Percentiles rank a stretch among this genome's conserved stretches.
phyloP scores from a whole-genome alignment of 1,140 invertebrate species.

The Aphelenchoides avenae region DNA sequence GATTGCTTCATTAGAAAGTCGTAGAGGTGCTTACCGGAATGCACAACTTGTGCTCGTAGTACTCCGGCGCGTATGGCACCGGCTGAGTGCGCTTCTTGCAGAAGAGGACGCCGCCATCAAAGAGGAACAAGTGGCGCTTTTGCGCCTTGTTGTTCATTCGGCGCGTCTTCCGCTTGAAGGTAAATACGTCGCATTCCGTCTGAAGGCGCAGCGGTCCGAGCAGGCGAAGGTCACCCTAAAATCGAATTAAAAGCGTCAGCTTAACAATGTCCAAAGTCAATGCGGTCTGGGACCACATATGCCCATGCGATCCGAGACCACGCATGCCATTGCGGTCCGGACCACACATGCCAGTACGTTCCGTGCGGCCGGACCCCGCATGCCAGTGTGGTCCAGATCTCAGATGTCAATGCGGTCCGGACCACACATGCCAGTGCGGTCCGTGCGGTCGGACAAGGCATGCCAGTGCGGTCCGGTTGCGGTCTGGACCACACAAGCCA shows the following conservation, averaged over 20 bases:
- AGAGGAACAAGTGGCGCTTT: slow-evolving; percentile 51
- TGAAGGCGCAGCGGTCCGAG: slow-evolving; percentile 53
- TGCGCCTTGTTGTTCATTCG: slow-evolving; percentile 38
- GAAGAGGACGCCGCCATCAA: slow-evolving; percentile 56
- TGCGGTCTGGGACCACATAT: no score
- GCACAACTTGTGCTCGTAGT: slow-evolving; percentile 56
- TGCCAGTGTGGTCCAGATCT: no score
- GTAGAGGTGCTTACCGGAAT: slow-evolving; percentile 37
- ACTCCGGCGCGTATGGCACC: slow-evolving; percentile 45
- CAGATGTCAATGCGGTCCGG: no score
- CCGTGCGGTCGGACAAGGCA: no score
- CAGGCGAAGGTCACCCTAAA: slow-evolving; percentile 54
- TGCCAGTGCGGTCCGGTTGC: no score
- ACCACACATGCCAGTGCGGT: no score
- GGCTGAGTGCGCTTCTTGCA: slow-evolving; percentile 52
- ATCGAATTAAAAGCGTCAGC: slow-evolving; percentile 6
- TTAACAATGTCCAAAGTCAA: background rate
- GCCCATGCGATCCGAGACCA: no score
- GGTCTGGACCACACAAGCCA: no score
- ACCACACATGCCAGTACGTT: no score
- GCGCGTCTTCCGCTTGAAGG: slow-evolving; percentile 43
- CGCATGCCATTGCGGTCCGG: no score
- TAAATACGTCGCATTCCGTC: slow-evolving; percentile 53
- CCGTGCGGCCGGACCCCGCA: no score
- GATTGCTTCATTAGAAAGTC: slow-evolving; percentile 29